Percentiles rank a stretch among this genome's conserved stretches.
These are phyloP conservation scores for Sinopyrophorus schimmeli DNA, from an alignment of 2,888 invertebrate genomes.

Conservation along the genomic window DNA sequence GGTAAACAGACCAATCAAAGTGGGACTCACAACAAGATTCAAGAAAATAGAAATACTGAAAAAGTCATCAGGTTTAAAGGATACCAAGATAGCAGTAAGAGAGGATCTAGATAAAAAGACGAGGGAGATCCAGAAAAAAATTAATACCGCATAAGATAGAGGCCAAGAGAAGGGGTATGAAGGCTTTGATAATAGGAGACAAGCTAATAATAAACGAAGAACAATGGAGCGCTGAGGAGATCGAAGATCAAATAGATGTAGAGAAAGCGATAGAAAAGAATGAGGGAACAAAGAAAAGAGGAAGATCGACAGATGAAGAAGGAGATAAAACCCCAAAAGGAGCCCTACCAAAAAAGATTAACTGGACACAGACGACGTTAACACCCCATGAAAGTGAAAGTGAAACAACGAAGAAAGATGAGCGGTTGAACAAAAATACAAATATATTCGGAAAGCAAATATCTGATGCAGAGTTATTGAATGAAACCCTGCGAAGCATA, in stretches of 20 bases:
- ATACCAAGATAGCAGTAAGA: conserved; percentile 2
- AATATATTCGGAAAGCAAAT: no score
- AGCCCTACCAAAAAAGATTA: conserved; percentile 4
- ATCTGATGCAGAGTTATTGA: no score
- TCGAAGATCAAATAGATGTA: background rate
- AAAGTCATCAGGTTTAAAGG: conserved; percentile 1
- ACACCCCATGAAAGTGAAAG: conserved; percentile 1
- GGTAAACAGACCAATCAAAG: conserved; percentile 8
- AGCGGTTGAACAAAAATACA: background rate
- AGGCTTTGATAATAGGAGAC: conserved; percentile 4
- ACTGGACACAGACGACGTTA: conserved; percentile 4
- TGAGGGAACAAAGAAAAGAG: conserved; percentile 1
- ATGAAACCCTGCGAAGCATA: background rate
- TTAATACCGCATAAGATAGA: conserved; percentile 2
- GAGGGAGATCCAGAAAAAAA: conserved; percentile 4
- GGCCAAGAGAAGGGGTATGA: conserved; percentile 4
- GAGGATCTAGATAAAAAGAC: conserved; percentile 6
- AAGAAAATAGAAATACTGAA: conserved; percentile 7
- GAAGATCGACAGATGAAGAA: conserved; percentile 7
- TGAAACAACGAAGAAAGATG: background rate
- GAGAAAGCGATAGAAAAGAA: background rate
- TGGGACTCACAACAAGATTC: conserved; percentile 4
- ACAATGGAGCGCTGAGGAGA: conserved; percentile 1
- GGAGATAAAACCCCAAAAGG: conserved; percentile 1
- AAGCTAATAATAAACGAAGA: conserved; percentile 9